phyloP scores from a whole-genome alignment of 2,888 invertebrate species.

The Drosophila fungiperda region DNA sequence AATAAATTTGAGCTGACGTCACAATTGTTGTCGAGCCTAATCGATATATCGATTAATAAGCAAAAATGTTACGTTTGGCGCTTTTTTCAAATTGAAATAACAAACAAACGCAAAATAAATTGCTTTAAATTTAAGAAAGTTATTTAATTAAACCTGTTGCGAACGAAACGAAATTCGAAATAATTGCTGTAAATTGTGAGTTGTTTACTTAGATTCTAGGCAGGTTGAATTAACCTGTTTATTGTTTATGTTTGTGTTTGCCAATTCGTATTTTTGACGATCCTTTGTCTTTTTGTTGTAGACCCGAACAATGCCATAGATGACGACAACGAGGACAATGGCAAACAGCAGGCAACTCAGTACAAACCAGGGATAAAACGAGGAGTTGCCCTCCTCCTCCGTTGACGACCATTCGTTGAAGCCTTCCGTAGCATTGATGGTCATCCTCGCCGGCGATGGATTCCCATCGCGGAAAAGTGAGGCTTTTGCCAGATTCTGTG shows the following conservation, averaged over 20 bases:
- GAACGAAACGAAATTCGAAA: not conserved
- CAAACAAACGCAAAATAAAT: not conserved
- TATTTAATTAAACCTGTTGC: not conserved
- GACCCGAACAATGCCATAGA: constrained; percentile 70
- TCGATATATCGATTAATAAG: constrained; percentile 14
- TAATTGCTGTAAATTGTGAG: not conserved
- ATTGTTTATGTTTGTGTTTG: constrained; percentile 57
- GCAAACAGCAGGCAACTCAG: constrained; percentile 65
- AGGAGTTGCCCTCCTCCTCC: constrained; percentile 45
- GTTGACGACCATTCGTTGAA: constrained; percentile 56
- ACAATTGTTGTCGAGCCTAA: not conserved
- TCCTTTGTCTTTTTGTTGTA: constrained; percentile 65
- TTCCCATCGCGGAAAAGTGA: constrained; percentile 56
- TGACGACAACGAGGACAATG: constrained; percentile 55
- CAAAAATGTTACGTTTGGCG: not conserved
- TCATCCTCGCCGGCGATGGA: constrained; percentile 41
- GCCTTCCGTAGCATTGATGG: constrained; percentile 24
- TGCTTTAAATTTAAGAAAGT: not conserved
- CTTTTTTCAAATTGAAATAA: not conserved
- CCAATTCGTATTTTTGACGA: constrained; percentile 73
- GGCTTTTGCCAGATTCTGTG: constrained; percentile 63
- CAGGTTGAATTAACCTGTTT: constrained; percentile 28
- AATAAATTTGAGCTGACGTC: constrained; percentile 6
- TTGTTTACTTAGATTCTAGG: constrained; percentile 32
- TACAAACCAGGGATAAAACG: constrained; percentile 80